These are phyloP conservation scores for Carcina quercana DNA, from an alignment of 2,888 invertebrate genomes.

Conservation along the genomic window DNA sequence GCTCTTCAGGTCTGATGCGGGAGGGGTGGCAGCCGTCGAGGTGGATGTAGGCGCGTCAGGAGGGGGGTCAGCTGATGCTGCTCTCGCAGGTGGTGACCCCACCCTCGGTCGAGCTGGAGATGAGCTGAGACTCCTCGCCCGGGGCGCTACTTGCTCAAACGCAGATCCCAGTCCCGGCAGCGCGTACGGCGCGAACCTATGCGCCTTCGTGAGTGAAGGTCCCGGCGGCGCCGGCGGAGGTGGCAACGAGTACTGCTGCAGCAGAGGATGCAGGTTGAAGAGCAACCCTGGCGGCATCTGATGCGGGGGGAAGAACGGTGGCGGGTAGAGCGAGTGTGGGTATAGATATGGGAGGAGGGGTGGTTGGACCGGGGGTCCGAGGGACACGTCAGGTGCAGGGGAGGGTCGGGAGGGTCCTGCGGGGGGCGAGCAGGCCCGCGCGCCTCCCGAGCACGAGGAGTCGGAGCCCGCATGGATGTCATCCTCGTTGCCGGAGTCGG, in stretches of 20 bases:
- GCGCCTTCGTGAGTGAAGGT: constrained; percentile 77
- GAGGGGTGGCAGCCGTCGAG: constrained; percentile 69
- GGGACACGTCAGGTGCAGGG: constrained; percentile 93
- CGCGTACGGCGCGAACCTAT: constrained; percentile 92
- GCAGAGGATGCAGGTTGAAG: constrained; percentile 91
- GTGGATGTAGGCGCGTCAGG: constrained; percentile 74
- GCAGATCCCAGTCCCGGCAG: constrained; percentile 87
- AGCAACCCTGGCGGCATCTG: constrained; percentile 89
- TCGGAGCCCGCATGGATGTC: constrained; percentile 80
- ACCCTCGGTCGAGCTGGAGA: constrained; percentile 67
- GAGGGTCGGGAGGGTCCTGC: constrained; percentile 78
- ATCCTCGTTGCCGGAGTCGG: constrained; percentile 77
- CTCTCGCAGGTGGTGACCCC: constrained; percentile 57
- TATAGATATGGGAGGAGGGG: constrained; percentile 95
- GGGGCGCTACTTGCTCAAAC: constrained; percentile 91
- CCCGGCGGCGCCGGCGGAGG: constrained; percentile 79
- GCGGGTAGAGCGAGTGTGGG: constrained; percentile 90
- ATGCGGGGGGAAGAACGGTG: constrained; percentile 82
- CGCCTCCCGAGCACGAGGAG: constrained; percentile 82
- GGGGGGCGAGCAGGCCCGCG: constrained; percentile 68
- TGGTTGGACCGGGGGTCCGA: constrained; percentile 94
- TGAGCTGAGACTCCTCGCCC: constrained; percentile 78
- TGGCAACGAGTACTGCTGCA: constrained; percentile 90
- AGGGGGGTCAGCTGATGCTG: constrained; percentile 69
- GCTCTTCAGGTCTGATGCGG: constrained; percentile 91